These are phyloP conservation scores for Apis cerana DNA, from an alignment of 1,140 invertebrate genomes.

Conservation along the genomic window DNA sequence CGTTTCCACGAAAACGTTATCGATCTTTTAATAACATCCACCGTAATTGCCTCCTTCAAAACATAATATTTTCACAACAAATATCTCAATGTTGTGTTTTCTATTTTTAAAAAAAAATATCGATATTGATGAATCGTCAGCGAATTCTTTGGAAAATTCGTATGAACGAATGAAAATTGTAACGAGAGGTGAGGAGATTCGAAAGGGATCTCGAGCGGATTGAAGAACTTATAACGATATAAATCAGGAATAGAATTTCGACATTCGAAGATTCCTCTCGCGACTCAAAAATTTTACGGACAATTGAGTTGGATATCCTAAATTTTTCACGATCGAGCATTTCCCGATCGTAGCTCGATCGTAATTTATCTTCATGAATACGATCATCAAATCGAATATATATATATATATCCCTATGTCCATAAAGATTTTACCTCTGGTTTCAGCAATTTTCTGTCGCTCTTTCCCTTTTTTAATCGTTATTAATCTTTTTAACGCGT, in stretches of 20 bases:
- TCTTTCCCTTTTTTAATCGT: not conserved
- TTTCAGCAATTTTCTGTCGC: not conserved
- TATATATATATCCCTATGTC: not conserved
- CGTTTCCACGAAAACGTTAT: not conserved
- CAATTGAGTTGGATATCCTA: not conserved
- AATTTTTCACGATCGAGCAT: not conserved
- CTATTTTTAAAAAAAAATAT: too few species aligned
- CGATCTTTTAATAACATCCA: not conserved
- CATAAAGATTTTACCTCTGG: not conserved
- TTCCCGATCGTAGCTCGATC: conserved; percentile 5
- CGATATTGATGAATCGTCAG: too few species aligned
- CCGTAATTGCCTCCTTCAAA: not conserved
- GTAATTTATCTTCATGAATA: not conserved
- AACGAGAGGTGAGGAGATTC: not conserved
- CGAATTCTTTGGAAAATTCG: too few species aligned
- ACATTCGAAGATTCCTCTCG: not conserved
- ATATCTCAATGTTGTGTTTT: too few species aligned
- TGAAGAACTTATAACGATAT: not conserved
- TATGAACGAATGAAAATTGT: too few species aligned
- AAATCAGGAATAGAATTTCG: not conserved
- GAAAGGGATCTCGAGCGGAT: not conserved
- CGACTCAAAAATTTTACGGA: conserved; percentile 10
- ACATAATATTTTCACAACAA: not conserved
- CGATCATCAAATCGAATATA: not conserved
- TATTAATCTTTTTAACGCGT: not conserved